Percentiles rank a stretch among this genome's conserved stretches.
Conservation (phyloP, 2,888 invertebrate genomes). For the Sipha maydis region DNA sequence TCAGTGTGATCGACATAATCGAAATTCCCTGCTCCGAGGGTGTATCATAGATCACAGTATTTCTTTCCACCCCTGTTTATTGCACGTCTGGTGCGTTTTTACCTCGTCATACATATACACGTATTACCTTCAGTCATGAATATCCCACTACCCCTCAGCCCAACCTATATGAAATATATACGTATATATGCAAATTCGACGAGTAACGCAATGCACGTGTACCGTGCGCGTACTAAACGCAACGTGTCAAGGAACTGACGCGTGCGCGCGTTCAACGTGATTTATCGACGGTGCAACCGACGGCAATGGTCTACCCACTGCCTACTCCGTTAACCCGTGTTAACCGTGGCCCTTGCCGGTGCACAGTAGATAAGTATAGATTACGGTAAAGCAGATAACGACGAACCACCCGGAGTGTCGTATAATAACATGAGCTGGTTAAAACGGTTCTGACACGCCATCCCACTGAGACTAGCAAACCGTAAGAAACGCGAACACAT, state of each 20-base stretch:
- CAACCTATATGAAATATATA: too few species aligned
- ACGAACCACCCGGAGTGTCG: not conserved
- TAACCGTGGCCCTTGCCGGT: not conserved
- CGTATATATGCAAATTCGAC: not conserved
- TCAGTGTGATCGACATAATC: too few species aligned
- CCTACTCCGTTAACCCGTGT: not conserved
- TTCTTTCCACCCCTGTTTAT: too few species aligned
- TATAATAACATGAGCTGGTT: not conserved
- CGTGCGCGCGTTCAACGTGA: not conserved
- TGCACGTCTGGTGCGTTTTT: too few species aligned
- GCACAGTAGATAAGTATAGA: not conserved
- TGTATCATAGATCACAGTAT: too few species aligned
- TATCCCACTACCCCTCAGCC: not conserved
- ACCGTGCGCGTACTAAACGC: not conserved
- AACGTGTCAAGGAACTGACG: not conserved
- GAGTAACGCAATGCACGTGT: not conserved
- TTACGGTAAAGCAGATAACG: not conserved
- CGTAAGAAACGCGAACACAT: not conserved
- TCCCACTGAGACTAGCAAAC: not conserved
- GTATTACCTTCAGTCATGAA: constrained; percentile 34
- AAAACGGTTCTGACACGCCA: constrained; percentile 1
- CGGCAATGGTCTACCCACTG: too few species aligned
- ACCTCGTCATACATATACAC: too few species aligned
- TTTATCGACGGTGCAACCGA: not conserved
- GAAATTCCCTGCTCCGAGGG: too few species aligned